Base-by-base conservation (phyloP, 1,140 invertebrate species). In the Calephelis virginiensis region DNA sequence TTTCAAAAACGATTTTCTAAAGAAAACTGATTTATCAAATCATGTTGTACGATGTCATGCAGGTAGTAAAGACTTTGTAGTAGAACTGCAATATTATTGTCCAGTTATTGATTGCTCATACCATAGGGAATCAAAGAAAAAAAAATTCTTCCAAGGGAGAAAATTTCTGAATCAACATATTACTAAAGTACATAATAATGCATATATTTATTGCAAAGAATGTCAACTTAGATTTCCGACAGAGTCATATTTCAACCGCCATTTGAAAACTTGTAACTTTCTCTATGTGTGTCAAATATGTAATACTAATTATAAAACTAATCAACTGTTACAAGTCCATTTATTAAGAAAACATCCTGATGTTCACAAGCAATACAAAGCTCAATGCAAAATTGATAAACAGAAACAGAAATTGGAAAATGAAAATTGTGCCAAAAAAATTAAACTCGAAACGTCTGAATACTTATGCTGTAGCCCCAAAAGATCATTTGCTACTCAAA, bases 151-250 rank as follows among this genome's bases (percentile, higher is more conserved):
- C 7, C 62, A 68, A 0, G 78, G 71, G 0, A 68, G 86, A 3
- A 89, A 89, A 67, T 78, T 71, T n/a, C 60, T 89, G 0, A 90
- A 89, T 43, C 86, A 89, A 68, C 88, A 89, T 50, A 77, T 70
- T 1, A 83, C 76, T 28, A 90, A 89, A 72, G 81, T 89, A 0
- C 88, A 90, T 61, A 76, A 61, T 38, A 59, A 45, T 1, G 84
- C 83, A 60, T 61, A 67, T 6, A 53, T 77, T 0, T 4, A 50
- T 0, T 90, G 86, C 28, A 63, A 61, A 0, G 66, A 47, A 0
- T 89, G 88, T 37, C 48, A 70, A 0, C 17, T 72, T 7, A 65
- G 62, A 13, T 88, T 89, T 9, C 13, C 75, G 0, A 77, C 68
- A 0, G 43, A 69, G 0, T 10, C 66, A 0, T 74, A 80, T 5